Evolutionary conservation across 2,113 vertebrate genomes (phyloP), one percentile per base, ranked within the genome.

Genomic region (Ammodytes marinus): DNA sequence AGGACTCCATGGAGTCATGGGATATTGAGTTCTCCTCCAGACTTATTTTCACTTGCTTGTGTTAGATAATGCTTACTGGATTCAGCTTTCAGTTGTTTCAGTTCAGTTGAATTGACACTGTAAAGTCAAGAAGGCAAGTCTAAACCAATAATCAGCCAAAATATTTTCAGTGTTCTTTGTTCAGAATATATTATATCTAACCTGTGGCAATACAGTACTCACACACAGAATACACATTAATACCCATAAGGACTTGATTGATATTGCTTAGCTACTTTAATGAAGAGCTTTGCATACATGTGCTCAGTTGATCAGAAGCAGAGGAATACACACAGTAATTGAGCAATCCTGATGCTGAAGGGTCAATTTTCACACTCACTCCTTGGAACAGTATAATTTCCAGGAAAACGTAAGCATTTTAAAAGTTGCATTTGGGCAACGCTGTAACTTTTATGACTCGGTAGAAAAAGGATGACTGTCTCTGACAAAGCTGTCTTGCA

Each of bases 281-380:
- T 66, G 53, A 79, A 79, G 84, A 86, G 80, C 84, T 82, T 78
- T 83, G 87, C 83, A 79, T 90, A 91, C 88, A 87, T 80, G 86
- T 3, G 47, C 69, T 77, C 86, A 69, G 61, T 76, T 47, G 42
- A 63, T 71, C 87, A 35, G 74, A 79, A 68, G 69, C 77, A 54
- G 77, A 79, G 8, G 64, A 77, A 72, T 43, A 35, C 39, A 35
- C 39, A 69, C 15, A 68, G 46, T 60, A 39, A 50, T 60, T 57
- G 37, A 75, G 37, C n/a, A 55, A 39, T 53, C 69, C 75, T 84
- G 37, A 82, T 43, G 67, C 39, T 1, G 42, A 71, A 63, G 45
- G 60, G 55, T 74, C 49, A 43, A 4, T 69, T 81, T 76, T 58
- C 57, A 46, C 43, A 55, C 54, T 19, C 47, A n/a, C 42, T 71